Base-by-base conservation (phyloP, 2,113 vertebrate species). In the Acrocephalus kingi region DNA sequence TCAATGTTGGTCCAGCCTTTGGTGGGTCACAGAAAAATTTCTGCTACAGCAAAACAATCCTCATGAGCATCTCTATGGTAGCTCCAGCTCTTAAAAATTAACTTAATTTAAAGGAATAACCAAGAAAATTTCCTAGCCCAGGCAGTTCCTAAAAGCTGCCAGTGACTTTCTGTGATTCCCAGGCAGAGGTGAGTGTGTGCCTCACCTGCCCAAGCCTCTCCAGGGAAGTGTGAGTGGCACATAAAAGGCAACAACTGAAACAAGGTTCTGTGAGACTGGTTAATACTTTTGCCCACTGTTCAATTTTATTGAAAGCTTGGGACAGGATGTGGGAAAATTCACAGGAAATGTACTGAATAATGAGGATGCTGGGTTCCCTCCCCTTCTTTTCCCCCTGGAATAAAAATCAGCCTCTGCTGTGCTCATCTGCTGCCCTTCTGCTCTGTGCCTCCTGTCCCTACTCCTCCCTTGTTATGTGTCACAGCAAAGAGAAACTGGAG, bases 361-460 rank as follows among this genome's bases (percentile, higher is more conserved):
- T 45, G n/a, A 96, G n/a, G 25, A 83, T 66, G 27, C 5, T n/a
- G 37, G 37, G 37, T 39, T 10, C 10, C 3, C 3, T 9, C 22
- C 3, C 0, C 7, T 37, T 33, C n/a, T 80, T 56, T 22, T 93
- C 24, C 23, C 19, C 27, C 8, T 31, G 24, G 55, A 55, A 74
- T 16, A 69, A 69, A 31, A 79, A 56, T 49, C 33, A 2, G 4
- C 8, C 19, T 90, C 22, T 88, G 39, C 69, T 41, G 35, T 54
- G 24, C 33, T 80, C 64, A 62, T 10, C 41, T 75, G 7, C n/a
- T 48, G 78, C 43, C 11, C 43, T 62, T 51, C 58, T 45, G 45
- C 33, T 77, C 52, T 0, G 0, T 58, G 45, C n/a, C 54, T 78
- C 27, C 30, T 51, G 41, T 27, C 48, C 45, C 37, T 46, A 1